These are phyloP conservation scores for Harpagoxenus sublaevis DNA, from an alignment of 2,888 invertebrate species.

Conservation along the genomic window DNA sequence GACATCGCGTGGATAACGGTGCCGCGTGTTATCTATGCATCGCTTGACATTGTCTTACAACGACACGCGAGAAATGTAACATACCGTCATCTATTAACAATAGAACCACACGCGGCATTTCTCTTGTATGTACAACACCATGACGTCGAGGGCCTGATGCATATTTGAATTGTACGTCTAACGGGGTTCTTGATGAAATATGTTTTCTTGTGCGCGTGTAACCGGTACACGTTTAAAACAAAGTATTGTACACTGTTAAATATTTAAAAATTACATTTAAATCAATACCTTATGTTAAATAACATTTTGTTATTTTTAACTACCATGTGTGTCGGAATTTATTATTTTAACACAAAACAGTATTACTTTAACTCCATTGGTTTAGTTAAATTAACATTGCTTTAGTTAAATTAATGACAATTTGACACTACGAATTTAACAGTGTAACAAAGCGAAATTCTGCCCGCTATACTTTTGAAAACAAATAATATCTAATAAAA, in stretches of 20 bases:
- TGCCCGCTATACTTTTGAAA: background rate
- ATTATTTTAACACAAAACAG: too few species aligned
- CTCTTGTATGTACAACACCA: constrained; percentile 25
- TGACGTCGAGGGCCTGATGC: background rate
- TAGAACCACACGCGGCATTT: constrained; percentile 37
- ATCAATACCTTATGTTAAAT: too few species aligned
- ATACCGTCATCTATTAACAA: constrained; percentile 47
- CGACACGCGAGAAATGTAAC: constrained; percentile 35
- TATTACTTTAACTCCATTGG: too few species aligned
- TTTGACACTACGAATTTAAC: too few species aligned
- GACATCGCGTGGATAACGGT: constrained; percentile 61
- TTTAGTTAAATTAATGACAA: too few species aligned
- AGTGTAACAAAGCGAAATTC: background rate
- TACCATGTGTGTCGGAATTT: too few species aligned
- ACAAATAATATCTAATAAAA: background rate
- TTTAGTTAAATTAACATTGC: too few species aligned
- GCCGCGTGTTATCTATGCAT: constrained; percentile 60
- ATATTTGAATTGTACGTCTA: constrained; percentile 14
- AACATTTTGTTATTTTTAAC: too few species aligned
- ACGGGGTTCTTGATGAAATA: constrained; percentile 27
- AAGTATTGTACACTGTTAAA: background rate
- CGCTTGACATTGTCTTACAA: constrained; percentile 65
- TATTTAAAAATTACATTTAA: too few species aligned
- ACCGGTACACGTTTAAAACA: background rate
- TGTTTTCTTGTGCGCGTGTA: background rate